Base-by-base conservation (phyloP, 2,113 vertebrate species). In the Hystrix brachyura region DNA sequence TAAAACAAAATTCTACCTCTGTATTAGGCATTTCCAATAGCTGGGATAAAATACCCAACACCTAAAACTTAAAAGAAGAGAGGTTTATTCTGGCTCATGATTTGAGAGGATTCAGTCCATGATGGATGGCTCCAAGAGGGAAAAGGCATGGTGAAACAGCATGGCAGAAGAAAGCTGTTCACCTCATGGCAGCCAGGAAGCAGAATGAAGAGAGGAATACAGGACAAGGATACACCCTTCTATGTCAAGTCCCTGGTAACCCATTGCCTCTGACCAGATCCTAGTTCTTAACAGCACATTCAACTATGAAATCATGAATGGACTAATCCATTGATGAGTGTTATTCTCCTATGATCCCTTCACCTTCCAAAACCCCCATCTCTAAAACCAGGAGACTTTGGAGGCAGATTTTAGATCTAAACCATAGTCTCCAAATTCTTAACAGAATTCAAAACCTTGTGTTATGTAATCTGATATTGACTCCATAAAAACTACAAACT, bases 401-500 rank as follows among this genome's bases (percentile, higher is more conserved):
- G 71, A 72, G 38, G 10, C 21, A 25, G 3, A 72, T 43, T 72
- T 72, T 23, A 72, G n/a, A 72, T 72, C 38, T 72, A 72, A 72
- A 72, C n/a, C 8, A 23, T 25, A 72, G 19, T 21, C 71, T 15
- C 6, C 46, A 51, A 76, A 76, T 51, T 76, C 46, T 76, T 29
- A 76, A 88, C 13, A 92, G 3, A 88, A 94, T 76, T 72, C 86
- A 80, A 90, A 94, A 92, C 0, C 21, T 46, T 43, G 57, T 55
- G 3, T 87, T 87, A 79, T 4, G 53, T 11, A 83, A 38, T 13
- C 10, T 55, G 51, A 29, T 18, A 87, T 0, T 55, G 38, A 7
- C 9, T 71, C n/a, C 23, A n/a, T 46, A 25, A 76, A 95, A 94
- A 92, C 25, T 82, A 65, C 29, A 71, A 67, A 92, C 12, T 91